Evolutionary conservation across 2,113 vertebrate species (phyloP), one percentile per base, ranked within the genome.

Genomic region (Mastomys coucha): DNA sequence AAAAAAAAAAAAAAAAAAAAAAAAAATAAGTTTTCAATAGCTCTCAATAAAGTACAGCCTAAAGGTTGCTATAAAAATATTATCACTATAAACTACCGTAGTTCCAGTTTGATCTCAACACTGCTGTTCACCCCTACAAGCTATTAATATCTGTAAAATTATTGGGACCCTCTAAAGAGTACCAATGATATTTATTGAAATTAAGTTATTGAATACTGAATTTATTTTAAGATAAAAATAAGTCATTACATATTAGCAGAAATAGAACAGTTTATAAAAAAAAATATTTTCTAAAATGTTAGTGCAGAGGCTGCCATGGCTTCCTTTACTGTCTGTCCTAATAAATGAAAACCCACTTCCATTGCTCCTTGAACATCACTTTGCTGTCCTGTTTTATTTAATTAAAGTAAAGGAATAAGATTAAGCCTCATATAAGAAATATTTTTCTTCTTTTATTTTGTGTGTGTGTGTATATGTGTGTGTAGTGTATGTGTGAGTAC

Each of bases 211-310:
- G 70, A 69, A 53, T 36, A 33, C 67, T 89, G 49, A 73, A 69
- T 80, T 93, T 19, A 67, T 94, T 92, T 97, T 49, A 88, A 93
- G 92, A 89, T 45, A 82, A 81, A 94, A 82, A 73, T 73, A 86
- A 73, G 11, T 3, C 12, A 72, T 91, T 92, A 70, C 0, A 91
- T 77, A 28, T 24, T 77, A 92, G 85, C 11, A 91, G 56, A 85
- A 89, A 75, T 65, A 93, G 70, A 56, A 26, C 8, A 45, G 82
- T 86, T 86, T 28, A 88, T 72, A 24, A 73, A 36, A 80, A 88
- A 60, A 53, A 89, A 84, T 73, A 56, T 85, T 91, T 84, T 73
- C 75, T 17, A 33, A 80, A 91, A 76, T 39, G 60, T 63, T 58
- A 80, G 31, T 70, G 5, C 26, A 7, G 39, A 87, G 81, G 53